Evolutionary conservation across 1,140 invertebrate species (phyloP), one percentile per base, ranked within the genome.

Genomic region (Drosophila fuyamai): DNA sequence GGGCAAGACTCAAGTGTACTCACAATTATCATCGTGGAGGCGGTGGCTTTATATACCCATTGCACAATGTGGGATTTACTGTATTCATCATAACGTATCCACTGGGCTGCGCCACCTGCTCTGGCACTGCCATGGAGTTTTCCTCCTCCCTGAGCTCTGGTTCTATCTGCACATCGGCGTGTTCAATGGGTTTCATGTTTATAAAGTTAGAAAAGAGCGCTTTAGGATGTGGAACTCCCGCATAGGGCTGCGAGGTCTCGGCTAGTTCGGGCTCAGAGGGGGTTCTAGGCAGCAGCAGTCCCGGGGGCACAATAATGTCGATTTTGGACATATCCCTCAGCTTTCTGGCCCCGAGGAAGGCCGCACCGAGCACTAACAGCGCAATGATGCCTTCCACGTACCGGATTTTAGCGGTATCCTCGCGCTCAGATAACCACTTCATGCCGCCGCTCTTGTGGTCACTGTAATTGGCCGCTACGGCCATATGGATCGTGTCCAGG

Each of bases 391-490:
- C 67, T 55, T 79, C 53, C 1, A 73, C 0, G 7, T 14, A 43
- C 7, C 63, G 50, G 27, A 51, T 0, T 5, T 2, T 10, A 1
- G 27, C 43, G 14, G 43, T 16, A 7, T 18, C 3, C 29, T 16
- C n/a, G 18, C 1, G 13, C 4, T 32, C 5, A 2, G 4, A 9
- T 12, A 51, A 12, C 72, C 78, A 76, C 4, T 2, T 5, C 16
- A 82, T 51, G 12, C 79, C 79, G 4, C 67, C 58, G 8, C 35
- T 36, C 3, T 4, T 4, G 4, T 7, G 5, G 13, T 32, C 29
- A 9, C 0, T n/a, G 14, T 75, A 82, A 3, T 16, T 50, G 14
- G 56, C 63, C 8, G 60, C 32, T 6, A 82, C 44, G 13, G 55
- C 80, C 27, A 58, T 44, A 3, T n/a, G 27, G 43, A 23, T 38